These are phyloP conservation scores for Tridacna crocea DNA, from an alignment of 2,888 invertebrate species.

Conservation along the genomic window DNA sequence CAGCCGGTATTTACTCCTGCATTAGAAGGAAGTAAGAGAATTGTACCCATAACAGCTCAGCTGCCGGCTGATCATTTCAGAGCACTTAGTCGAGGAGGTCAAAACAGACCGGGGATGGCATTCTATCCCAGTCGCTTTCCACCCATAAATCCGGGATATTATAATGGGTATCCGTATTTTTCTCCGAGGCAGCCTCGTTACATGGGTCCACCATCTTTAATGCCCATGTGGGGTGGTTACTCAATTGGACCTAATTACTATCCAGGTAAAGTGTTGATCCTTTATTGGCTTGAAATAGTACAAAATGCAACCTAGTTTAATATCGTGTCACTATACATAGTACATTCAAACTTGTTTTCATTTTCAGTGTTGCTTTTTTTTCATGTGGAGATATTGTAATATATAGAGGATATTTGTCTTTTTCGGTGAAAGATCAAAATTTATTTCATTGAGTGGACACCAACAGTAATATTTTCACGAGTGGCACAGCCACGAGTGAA, in stretches of 20 bases:
- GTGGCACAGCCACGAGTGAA: too few species aligned
- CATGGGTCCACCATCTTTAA: slow-evolving; percentile 46
- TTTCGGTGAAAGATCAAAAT: too few species aligned
- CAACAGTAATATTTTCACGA: too few species aligned
- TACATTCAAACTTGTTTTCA: too few species aligned
- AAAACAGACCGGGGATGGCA: neutral
- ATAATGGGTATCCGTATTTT: slow-evolving; percentile 12
- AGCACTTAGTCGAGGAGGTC: slow-evolving; percentile 9
- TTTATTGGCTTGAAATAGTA: neutral
- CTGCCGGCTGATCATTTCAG: slow-evolving; percentile 21
- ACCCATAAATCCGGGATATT: neutral
- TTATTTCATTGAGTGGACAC: too few species aligned
- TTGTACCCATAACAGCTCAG: slow-evolving; percentile 35
- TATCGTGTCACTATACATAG: too few species aligned
- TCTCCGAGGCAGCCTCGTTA: slow-evolving; percentile 27
- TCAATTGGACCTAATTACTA: slow-evolving; percentile 40
- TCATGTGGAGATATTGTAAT: too few species aligned
- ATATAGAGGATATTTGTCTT: too few species aligned
- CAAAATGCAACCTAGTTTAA: too few species aligned
- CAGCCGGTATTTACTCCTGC: slow-evolving; percentile 52
- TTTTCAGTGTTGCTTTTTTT: too few species aligned
- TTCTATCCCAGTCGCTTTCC: slow-evolving; percentile 13
- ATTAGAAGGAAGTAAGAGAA: slow-evolving; percentile 50
- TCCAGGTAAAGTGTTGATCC: slow-evolving; percentile 39
- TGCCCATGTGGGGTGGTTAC: slow-evolving; percentile 58